Conservation (phyloP, 2,797 vertebrate genomes). For the Sebastes trivittatus region DNA sequence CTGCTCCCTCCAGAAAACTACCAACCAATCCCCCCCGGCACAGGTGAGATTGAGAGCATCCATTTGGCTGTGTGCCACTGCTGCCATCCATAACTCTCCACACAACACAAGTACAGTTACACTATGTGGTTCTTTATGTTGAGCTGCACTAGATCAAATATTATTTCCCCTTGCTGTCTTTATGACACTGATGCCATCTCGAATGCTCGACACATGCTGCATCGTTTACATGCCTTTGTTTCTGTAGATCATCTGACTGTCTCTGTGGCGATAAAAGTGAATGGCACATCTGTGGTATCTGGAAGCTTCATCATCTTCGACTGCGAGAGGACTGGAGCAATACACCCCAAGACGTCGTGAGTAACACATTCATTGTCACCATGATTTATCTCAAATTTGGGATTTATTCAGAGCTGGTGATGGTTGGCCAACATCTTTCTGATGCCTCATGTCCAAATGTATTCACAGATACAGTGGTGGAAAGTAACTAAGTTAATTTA, state of each 20-base stretch:
- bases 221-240: constrained; percentile 53
- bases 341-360: constrained; percentile 90
- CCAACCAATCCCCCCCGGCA: constrained; percentile 78
- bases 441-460: not conserved
- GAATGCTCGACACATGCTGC: constrained; percentile 26
- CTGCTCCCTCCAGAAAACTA: constrained; percentile 87
- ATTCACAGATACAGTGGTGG: not conserved
- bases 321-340: constrained; percentile 87
- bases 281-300: constrained; percentile 87
- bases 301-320: constrained; percentile 94
- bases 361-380: constrained; percentile 62
- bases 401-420: constrained; percentile 17
- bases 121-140: not conserved
- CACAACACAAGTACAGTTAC: constrained; percentile 11
- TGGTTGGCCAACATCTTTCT: not conserved
- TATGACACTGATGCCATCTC: constrained; percentile 47
- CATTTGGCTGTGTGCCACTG: constrained; percentile 13
- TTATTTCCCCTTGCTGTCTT: constrained; percentile 53
- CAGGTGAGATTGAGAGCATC: constrained; percentile 80
- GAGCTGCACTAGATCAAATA: constrained; percentile 30
- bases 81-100: not conserved
- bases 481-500: not conserved
- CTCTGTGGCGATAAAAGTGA: constrained; percentile 89
- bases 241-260: constrained; percentile 90
- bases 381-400: constrained; percentile 21